Percentiles rank a stretch among this genome's conserved stretches.
These are phyloP conservation scores for Standfussiana lucernea DNA, from an alignment of 2,888 invertebrate species.

Conservation along the genomic window DNA sequence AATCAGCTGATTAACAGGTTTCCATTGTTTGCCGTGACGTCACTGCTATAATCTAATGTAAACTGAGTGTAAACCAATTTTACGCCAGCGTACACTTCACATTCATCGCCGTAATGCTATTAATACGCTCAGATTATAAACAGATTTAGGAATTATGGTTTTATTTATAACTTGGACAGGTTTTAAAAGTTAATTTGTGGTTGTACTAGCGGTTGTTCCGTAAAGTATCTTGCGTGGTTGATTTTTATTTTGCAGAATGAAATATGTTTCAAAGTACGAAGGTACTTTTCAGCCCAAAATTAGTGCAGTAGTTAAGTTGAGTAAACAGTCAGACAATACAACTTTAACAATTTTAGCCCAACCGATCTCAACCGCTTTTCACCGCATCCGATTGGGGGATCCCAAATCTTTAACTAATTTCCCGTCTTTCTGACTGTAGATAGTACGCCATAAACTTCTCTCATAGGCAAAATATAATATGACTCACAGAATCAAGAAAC, in stretches of 20 bases:
- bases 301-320: neutral
- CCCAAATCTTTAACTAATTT: neutral
- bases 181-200: constrained; percentile 30
- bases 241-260: neutral
- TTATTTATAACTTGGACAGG: constrained; percentile 18
- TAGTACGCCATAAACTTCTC: neutral
- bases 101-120: constrained; percentile 31
- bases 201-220: neutral
- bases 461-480: neutral
- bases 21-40: constrained; percentile 47
- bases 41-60: constrained; percentile 34
- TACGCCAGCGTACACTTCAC: constrained; percentile 42
- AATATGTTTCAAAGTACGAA: too few species aligned
- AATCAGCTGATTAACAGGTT: constrained; percentile 45
- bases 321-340: neutral
- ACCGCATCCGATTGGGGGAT: neutral
- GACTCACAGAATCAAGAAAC: neutral
- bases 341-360: neutral
- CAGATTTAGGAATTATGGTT: constrained; percentile 37
- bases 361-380: neutral
- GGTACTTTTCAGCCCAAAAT: neutral
- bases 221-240: neutral
- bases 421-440: neutral
- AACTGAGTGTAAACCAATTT: constrained; percentile 29
- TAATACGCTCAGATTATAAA: constrained; percentile 50